Evolutionary conservation across 2,888 invertebrate species (phyloP).

Genomic region (Pycnomerus fuliginosus): DNA sequence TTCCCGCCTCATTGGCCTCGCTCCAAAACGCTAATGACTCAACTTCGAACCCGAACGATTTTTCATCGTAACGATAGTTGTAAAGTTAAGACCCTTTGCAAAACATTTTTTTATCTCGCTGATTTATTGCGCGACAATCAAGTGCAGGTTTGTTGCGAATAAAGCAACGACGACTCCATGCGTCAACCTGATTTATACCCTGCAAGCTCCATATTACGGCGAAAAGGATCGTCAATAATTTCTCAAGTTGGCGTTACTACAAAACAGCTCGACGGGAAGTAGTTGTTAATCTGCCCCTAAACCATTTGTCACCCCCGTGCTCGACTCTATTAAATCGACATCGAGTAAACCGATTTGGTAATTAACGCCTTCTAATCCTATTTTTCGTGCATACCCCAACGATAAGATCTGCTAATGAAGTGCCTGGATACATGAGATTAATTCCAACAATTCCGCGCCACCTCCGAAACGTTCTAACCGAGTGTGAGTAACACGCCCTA

Average conservation of each 20-base stretch:
- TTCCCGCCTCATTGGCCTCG: constrained; percentile 32
- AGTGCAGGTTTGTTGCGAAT: too few relatives aligned
- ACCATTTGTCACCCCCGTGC: constrained; percentile 38
- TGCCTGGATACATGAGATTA: constrained; percentile 34
- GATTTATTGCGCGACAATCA: too few relatives aligned
- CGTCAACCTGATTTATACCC: too few relatives aligned
- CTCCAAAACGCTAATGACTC: constrained; percentile 33
- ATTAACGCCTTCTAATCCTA: neutral
- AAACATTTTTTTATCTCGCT: too few relatives aligned
- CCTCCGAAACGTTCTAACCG: constrained; percentile 25
- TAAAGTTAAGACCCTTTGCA: constrained; percentile 1
- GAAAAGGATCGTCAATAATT: constrained; percentile 16
- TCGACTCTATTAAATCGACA: constrained; percentile 30
- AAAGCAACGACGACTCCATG: too few relatives aligned
- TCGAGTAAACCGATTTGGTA: too few relatives aligned
- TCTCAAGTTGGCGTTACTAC: constrained; percentile 19
- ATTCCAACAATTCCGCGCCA: constrained; percentile 26
- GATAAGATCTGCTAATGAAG: constrained; percentile 36
- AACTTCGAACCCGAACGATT: constrained; percentile 30
- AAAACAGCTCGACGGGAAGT: constrained; percentile 30
- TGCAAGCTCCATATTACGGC: too few relatives aligned
- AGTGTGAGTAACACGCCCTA: constrained; percentile 20
- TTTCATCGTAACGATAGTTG: constrained; percentile 20
- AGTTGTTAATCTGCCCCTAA: constrained; percentile 35
- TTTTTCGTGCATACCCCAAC: too few relatives aligned